Percentiles rank a stretch among this genome's conserved stretches.
phyloP scores from a whole-genome alignment of 2,113 vertebrate genomes.

The Ia io region DNA sequence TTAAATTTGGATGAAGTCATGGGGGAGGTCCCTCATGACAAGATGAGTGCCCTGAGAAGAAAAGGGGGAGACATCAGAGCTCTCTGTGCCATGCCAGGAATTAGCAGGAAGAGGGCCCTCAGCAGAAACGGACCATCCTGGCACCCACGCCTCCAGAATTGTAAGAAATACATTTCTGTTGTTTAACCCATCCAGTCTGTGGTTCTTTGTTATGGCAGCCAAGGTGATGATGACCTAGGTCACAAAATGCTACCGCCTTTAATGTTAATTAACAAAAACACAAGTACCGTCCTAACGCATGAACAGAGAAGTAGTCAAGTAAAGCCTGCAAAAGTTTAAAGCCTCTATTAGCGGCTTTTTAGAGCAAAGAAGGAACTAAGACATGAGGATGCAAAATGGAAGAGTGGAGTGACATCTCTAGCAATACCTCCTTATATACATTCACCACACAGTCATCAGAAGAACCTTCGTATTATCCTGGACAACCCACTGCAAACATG shows the following conservation, averaged over 20 bases:
- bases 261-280: background rate
- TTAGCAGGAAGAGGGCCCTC: background rate
- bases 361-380: background rate
- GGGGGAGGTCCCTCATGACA: background rate
- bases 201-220: background rate
- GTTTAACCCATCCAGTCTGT: background rate
- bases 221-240: background rate
- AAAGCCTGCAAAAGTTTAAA: background rate
- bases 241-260: background rate
- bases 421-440: accelerated
- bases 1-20: background rate
- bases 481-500: background rate
- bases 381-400: background rate
- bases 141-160: background rate
- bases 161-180: background rate
- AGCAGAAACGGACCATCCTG: background rate
- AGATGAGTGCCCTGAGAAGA: background rate
- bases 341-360: background rate
- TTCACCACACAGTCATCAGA: background rate
- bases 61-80: background rate
- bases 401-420: background rate
- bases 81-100: background rate
- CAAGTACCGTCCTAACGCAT: background rate
- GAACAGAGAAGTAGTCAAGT: background rate
- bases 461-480: background rate